Evolutionary conservation across 1,140 invertebrate species (phyloP), one percentile per base, ranked within the genome.

Genomic region (Venturia canescens): DNA sequence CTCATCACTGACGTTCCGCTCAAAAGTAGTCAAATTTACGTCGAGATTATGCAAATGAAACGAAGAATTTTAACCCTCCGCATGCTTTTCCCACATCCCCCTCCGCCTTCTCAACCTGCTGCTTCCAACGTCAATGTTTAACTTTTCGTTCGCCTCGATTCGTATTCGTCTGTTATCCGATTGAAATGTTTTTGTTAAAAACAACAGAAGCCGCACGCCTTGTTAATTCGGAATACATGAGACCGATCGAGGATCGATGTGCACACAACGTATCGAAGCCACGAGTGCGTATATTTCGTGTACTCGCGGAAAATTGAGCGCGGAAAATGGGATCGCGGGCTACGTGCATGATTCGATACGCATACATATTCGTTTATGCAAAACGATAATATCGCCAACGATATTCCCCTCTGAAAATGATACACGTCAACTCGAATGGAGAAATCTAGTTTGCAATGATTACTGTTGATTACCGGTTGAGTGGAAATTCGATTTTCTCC

Each of bases 361-460:
- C 27, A 31, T 34, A 66, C 66, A 34, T 26, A 77, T 63, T 77
- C 60, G 23, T 60, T 77, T 77, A 77, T 77, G 75, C 75, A 77
- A 69, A 77, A 77, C 75, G 75, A 77, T 23, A 66, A 77, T 77
- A 77, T 77, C 60, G 29, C 34, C 21, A 18, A 38, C 75, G 60
- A 66, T 77, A 60, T 66, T 63, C 66, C 31, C 29, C 29, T 29
- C 31, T 44, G 26, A 29, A n/a, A 34, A 63, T 53, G 44, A 63
- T 26, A 34, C 48, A 66, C 75, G 60, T 76, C 50, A 53, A 27
- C 31, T 66, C n/a, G 16, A 38, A 23, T 29, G 50, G 34, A 13
- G 27, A 66, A 60, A 38, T 77, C 50, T 77, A 38, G 57, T 38
- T 31, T 34, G 38, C 75, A 77, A 26, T 77, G n/a, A 77, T 13